Percentiles rank a stretch among this genome's conserved stretches.
Evolutionary conservation across 2,888 invertebrate genomes (phyloP).

Genomic region (Caenorhabditis angaria): DNA sequence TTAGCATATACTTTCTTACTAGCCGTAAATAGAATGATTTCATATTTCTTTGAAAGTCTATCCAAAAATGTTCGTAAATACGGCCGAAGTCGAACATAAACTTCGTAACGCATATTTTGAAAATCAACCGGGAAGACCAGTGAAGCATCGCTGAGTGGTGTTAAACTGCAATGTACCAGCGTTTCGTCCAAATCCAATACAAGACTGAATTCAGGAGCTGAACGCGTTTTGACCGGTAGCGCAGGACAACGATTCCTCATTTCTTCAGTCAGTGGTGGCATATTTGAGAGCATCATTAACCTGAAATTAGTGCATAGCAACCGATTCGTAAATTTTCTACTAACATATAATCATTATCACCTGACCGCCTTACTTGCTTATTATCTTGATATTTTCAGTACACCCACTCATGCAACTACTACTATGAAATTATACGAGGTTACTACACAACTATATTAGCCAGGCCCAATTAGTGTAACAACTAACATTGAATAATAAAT

Average conservation of each 20-base stretch:
- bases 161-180: constrained; percentile 90
- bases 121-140: constrained; percentile 91
- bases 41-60: constrained; percentile 85
- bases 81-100: constrained; percentile 87
- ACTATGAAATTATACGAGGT: too few species aligned
- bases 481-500: too few species aligned
- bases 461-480: too few species aligned
- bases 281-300: constrained; percentile 88
- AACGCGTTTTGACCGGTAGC: constrained; percentile 87
- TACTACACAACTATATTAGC: too few species aligned
- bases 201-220: constrained; percentile 86
- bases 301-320: constrained; percentile 55
- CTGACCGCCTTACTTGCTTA: constrained; percentile 1
- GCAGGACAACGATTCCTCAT: constrained; percentile 78
- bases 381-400: neutral
- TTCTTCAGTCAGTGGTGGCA: constrained; percentile 84
- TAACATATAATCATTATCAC: constrained; percentile 1
- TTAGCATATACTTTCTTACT: constrained; percentile 94
- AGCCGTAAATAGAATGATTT: constrained; percentile 93
- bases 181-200: constrained; percentile 90
- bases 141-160: constrained; percentile 88
- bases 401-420: too few species aligned
- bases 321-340: neutral
- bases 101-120: constrained; percentile 86
- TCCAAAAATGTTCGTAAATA: constrained; percentile 91